These are phyloP conservation scores for Hippocampus kuda DNA, from an alignment of 2,797 vertebrate species.

Conservation along the genomic window DNA sequence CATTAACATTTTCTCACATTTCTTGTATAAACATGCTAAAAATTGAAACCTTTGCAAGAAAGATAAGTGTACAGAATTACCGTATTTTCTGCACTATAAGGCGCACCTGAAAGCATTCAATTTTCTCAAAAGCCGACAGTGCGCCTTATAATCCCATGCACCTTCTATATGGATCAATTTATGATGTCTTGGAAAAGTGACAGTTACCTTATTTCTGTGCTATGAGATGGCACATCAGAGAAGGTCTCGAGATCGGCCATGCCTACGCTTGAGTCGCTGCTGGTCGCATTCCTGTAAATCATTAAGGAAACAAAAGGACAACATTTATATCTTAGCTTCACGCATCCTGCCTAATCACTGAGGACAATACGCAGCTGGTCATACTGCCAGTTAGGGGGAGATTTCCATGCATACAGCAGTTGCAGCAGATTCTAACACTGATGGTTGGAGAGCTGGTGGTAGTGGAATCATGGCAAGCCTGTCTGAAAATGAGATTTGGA, in stretches of 20 bases:
- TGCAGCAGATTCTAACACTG: constrained; percentile 37
- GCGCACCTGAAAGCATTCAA: not conserved
- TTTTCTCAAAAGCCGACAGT: too few relatives aligned
- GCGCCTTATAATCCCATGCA: too few relatives aligned
- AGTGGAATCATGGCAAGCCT: constrained; percentile 27
- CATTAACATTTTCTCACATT: too few relatives aligned
- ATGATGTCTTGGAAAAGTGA: not conserved
- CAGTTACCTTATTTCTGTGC: constrained; percentile 79
- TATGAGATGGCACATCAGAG: constrained; percentile 76
- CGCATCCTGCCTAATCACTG: not conserved
- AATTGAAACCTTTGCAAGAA: too few relatives aligned
- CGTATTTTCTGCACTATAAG: not conserved
- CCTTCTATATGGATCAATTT: too few relatives aligned
- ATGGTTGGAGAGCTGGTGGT: constrained; percentile 38
- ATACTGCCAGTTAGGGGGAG: constrained; percentile 48
- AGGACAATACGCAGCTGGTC: not conserved
- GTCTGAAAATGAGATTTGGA: constrained; percentile 41
- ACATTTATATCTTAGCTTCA: not conserved
- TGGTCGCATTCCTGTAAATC: constrained; percentile 85
- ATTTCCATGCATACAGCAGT: constrained; percentile 52
- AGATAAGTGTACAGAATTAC: too few relatives aligned
- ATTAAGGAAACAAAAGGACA: constrained; percentile 15
- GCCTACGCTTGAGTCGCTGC: constrained; percentile 88
- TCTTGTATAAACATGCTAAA: too few relatives aligned
- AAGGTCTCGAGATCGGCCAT: constrained; percentile 85